These are phyloP conservation scores for Menidia beryllina DNA, from an alignment of 2,113 vertebrate genomes.

Conservation along the genomic window DNA sequence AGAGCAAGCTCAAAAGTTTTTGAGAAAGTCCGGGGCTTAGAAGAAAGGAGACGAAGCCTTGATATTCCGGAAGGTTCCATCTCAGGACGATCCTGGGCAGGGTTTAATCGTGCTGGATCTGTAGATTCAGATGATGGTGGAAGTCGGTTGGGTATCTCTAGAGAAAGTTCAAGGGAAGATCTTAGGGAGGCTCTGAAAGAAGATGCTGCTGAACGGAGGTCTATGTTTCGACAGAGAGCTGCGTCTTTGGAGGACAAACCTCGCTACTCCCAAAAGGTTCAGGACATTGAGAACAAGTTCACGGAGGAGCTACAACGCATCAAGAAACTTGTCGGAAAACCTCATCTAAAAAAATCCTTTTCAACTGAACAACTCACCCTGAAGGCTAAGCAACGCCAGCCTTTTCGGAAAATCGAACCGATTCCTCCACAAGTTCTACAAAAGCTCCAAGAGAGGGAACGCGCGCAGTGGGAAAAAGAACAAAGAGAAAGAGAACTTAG, in stretches of 20 bases:
- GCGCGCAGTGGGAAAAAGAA: constrained; percentile 76
- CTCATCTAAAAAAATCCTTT: constrained; percentile 85
- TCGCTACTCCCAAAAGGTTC: constrained; percentile 86
- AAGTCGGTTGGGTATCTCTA: constrained; percentile 79
- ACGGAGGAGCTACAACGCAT: constrained; percentile 93
- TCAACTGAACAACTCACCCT: constrained; percentile 85
- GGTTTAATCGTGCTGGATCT: constrained; percentile 90
- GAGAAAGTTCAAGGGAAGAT: constrained; percentile 89
- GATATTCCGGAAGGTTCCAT: constrained; percentile 90
- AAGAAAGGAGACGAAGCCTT: constrained; percentile 90
- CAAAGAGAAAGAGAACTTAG: constrained; percentile 60
- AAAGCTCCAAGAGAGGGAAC: constrained; percentile 83
- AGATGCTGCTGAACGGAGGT: constrained; percentile 87
- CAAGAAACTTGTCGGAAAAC: constrained; percentile 88
- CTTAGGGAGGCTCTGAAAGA: constrained; percentile 83
- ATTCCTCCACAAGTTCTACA: constrained; percentile 84
- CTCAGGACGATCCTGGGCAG: constrained; percentile 86
- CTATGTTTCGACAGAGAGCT: constrained; percentile 91
- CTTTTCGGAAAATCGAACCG: constrained; percentile 67
- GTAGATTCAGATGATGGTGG: constrained; percentile 88
- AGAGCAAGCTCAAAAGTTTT: constrained; percentile 92
- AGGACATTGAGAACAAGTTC: constrained; percentile 94
- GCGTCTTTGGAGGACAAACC: constrained; percentile 93
- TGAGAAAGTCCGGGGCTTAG: constrained; percentile 92
- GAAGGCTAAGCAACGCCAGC: constrained; percentile 79